Evolutionary conservation across 2,888 invertebrate genomes (phyloP).

Genomic region (Sepiola atlantica): DNA sequence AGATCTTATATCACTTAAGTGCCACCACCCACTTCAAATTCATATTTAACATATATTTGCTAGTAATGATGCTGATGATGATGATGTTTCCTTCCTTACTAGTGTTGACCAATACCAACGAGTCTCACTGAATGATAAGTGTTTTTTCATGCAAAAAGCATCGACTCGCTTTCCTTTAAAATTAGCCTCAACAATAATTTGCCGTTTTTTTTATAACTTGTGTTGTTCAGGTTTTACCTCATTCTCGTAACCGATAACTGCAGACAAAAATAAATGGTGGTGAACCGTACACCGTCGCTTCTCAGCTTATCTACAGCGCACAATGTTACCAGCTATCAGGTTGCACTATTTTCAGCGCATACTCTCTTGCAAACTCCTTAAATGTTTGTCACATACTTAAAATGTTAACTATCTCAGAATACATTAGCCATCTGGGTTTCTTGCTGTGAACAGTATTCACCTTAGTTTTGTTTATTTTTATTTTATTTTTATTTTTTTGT

Average conservation of each 20-base stretch:
- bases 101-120: constrained; percentile 2
- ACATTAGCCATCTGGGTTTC: neutral
- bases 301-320: neutral
- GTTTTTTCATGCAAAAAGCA: neutral
- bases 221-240: neutral
- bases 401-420: neutral
- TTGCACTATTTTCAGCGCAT: constrained; percentile 32
- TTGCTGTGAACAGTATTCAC: neutral
- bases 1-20: neutral
- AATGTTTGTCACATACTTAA: constrained; percentile 1
- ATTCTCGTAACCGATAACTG: neutral
- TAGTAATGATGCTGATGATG: neutral
- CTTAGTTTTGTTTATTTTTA: neutral
- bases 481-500: neutral
- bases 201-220: neutral
- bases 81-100: neutral
- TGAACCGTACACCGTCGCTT: neutral
- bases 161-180: neutral
- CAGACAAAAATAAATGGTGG: constrained; percentile 15
- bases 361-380: neutral
- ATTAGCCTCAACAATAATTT: neutral
- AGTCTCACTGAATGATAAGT: neutral
- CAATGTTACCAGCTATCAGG: constrained; percentile 32
- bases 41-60: constrained; percentile 10
- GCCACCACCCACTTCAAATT: neutral